phyloP scores from a whole-genome alignment of 2,888 invertebrate species.

The Nasonovia ribisnigri region DNA sequence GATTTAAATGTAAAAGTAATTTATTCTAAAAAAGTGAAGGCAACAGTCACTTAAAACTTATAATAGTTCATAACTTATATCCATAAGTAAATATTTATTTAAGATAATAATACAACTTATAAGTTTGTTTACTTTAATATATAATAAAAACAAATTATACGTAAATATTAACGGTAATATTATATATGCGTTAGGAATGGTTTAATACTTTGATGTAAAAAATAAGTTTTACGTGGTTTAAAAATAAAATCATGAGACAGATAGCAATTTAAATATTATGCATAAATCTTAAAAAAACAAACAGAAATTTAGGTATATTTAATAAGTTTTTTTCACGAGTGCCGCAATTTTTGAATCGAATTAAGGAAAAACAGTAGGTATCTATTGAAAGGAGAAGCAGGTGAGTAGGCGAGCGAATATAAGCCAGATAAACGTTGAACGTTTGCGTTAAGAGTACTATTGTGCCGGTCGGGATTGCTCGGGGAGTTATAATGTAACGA shows the following conservation, averaged over 20 bases:
- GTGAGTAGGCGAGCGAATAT: background rate
- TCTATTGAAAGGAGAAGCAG: background rate
- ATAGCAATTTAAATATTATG: too few species aligned
- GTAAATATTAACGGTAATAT: background rate
- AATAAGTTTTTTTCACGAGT: background rate
- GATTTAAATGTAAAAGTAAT: background rate
- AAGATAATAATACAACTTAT: slow-evolving; percentile 1
- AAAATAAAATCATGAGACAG: background rate
- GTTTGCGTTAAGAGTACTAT: background rate
- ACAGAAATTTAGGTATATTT: background rate
- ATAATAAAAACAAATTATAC: background rate
- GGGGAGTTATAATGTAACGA: slow-evolving; percentile 41
- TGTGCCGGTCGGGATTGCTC: slow-evolving; percentile 21
- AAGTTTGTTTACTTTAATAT: background rate
- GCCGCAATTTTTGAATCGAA: background rate
- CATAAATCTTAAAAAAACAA: too few species aligned
- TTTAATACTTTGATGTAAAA: background rate
- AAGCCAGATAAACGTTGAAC: slow-evolving; percentile 23
- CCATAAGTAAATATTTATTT: background rate
- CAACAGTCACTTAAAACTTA: background rate
- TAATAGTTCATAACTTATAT: background rate
- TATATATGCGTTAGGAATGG: background rate
- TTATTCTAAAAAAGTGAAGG: background rate
- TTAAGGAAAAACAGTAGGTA: background rate
- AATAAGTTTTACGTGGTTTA: background rate